Percentiles rank a stretch among this genome's conserved stretches.
Evolutionary conservation across 2,888 invertebrate genomes (phyloP).

Genomic region (Thymelicus lineola): DNA sequence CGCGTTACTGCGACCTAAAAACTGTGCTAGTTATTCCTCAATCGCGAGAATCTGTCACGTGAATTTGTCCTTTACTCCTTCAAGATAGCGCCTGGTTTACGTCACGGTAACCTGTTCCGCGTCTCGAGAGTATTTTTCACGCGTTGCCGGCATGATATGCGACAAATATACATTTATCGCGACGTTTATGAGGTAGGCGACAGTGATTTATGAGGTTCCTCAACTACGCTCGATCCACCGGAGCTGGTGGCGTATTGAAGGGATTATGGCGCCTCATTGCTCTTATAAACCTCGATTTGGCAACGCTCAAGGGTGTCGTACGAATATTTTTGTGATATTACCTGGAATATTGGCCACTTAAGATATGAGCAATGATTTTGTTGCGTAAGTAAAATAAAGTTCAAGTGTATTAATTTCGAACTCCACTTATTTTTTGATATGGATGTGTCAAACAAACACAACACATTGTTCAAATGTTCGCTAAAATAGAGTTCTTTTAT

Average conservation of each 20-base stretch:
- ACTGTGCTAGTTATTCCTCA: conserved; percentile 10
- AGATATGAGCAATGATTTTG: background rate
- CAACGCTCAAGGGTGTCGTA: background rate
- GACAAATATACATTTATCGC: conserved; percentile 39
- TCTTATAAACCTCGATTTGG: conserved; percentile 10
- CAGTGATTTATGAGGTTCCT: conserved; percentile 36
- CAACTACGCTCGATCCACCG: conserved; percentile 12
- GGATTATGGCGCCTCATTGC: conserved; percentile 9
- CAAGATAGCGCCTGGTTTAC: conserved; percentile 13
- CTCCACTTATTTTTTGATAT: too few species aligned
- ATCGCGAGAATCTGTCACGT: conserved; percentile 12
- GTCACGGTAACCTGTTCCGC: conserved; percentile 15
- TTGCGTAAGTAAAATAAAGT: too few species aligned
- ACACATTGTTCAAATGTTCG: too few species aligned
- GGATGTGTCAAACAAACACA: too few species aligned
- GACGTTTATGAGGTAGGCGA: conserved; percentile 37
- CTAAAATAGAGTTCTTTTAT: too few species aligned
- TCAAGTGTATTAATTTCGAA: too few species aligned
- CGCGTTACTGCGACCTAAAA: conserved; percentile 7
- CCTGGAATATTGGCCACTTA: conserved; percentile 1
- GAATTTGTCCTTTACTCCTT: conserved; percentile 13
- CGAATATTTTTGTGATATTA: conserved; percentile 1
- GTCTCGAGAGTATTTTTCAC: conserved; percentile 31
- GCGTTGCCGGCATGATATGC: conserved; percentile 34
- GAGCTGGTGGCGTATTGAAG: conserved; percentile 17